Evolutionary conservation across 2,797 vertebrate species (phyloP), one percentile per base, ranked within the genome.

Genomic region (Perodicticus potto): DNA sequence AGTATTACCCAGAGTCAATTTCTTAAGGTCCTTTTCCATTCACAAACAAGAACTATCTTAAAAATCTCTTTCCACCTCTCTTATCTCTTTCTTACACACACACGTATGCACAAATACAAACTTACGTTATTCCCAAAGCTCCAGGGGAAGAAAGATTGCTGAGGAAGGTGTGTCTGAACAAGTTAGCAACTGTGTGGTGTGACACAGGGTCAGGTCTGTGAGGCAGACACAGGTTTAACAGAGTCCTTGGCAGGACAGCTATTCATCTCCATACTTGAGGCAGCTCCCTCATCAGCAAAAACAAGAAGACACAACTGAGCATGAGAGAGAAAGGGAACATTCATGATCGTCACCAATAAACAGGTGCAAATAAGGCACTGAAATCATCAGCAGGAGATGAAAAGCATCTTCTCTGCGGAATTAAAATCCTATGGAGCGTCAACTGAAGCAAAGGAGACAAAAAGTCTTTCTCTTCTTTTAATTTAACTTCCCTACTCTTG

Each of bases 401-500:
- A 74, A 73, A 72, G 34, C 22, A 57, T 69, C 69, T 90, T 90
- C 91, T 72, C 55, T 8, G 20, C 91, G 73, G 80, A 89, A 78
- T 74, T 53, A 82, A 81, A 96, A 82, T 32, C 86, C 16, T 91
- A 86, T 55, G 5, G 37, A 1, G 0, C 55, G 49, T 89, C 93
- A 74, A 73, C n/a, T 78, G 40, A 86, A 86, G 55, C 76, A 45
- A 96, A 72, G 55, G 32, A 89, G 27, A n/a, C 10, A 55, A 81
- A 65, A 95, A 91, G 45, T 17, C 70, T 70, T 86, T 80, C 81
- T 86, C 85, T 55, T 82, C 59, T 67, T 91, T 76, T 85, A 45
- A 86, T 43, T 96, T 85, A 65, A 91, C 87, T 86, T 93, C 25
- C 73, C 81, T 85, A 37, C 76, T 84, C 91, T 86, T 81, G 85